phyloP scores from a whole-genome alignment of 2,797 vertebrate genomes.

The Dendrocincla tyrannina region DNA sequence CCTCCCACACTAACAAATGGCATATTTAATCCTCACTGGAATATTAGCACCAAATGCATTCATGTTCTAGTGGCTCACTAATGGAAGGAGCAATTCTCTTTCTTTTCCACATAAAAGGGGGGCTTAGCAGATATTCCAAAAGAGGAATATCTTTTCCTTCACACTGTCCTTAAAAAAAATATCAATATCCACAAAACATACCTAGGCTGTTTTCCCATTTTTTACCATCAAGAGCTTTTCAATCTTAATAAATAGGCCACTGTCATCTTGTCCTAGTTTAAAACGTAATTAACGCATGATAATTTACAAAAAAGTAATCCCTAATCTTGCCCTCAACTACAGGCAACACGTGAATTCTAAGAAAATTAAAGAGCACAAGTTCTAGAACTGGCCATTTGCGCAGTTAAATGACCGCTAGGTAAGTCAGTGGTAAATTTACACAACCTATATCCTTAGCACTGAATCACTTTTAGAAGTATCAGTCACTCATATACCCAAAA shows the following conservation, averaged over 20 bases:
- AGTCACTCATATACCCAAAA: accelerated
- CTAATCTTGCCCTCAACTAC: neutral
- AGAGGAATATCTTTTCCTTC: neutral
- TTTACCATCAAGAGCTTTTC: neutral
- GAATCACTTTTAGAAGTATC: neutral
- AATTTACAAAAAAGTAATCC: neutral
- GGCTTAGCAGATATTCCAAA: neutral
- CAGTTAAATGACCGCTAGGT: neutral
- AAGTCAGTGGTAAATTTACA: neutral
- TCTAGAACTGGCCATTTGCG: neutral
- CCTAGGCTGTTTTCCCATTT: neutral
- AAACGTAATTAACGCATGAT: neutral
- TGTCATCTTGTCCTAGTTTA: neutral
- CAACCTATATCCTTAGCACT: neutral
- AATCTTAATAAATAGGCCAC: neutral
- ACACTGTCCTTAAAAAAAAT: neutral
- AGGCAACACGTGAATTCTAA: neutral
- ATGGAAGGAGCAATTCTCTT: neutral
- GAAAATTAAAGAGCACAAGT: neutral
- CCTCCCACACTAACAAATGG: neutral
- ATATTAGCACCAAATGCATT: neutral
- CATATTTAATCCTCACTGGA: neutral
- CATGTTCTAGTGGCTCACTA: neutral
- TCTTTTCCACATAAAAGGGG: neutral
- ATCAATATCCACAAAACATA: neutral